Conservation (phyloP, 2,888 invertebrate genomes). For the Antitype chi region DNA sequence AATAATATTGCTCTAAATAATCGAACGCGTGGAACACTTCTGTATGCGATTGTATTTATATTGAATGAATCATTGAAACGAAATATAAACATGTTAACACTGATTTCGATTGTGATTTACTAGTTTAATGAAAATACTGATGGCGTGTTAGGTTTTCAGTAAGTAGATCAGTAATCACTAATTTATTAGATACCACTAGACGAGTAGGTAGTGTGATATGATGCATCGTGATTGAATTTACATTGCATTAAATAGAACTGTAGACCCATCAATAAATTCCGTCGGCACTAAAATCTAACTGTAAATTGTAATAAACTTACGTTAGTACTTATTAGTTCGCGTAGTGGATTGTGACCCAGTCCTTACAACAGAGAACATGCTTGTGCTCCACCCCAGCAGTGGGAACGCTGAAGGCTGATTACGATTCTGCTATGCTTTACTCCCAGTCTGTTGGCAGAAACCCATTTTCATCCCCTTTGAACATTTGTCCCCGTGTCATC, state of each 20-base stretch:
- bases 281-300: not conserved
- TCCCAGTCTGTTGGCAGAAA: not conserved
- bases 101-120: conserved; percentile 35
- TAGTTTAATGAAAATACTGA: conserved; percentile 12
- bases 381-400: too few relatives aligned
- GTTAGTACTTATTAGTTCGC: too few relatives aligned
- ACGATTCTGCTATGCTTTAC: not conserved
- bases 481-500: not conserved
- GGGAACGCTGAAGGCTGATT: too few relatives aligned
- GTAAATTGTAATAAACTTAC: not conserved
- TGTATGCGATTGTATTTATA: conserved; percentile 45
- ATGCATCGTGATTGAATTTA: not conserved
- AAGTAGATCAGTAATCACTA: too few relatives aligned
- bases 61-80: conserved; percentile 62
- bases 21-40: conserved; percentile 46
- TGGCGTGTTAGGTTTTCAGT: not conserved
- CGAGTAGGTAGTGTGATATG: too few relatives aligned
- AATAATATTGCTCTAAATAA: conserved; percentile 61
- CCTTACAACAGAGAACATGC: too few relatives aligned
- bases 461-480: not conserved
- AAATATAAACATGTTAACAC: conserved; percentile 61
- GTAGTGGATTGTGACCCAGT: too few relatives aligned
- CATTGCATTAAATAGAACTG: not conserved
- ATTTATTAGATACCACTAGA: not conserved
- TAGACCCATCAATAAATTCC: not conserved